Conservation (phyloP, 2,888 invertebrate species). For the Lottia gigantea region DNA sequence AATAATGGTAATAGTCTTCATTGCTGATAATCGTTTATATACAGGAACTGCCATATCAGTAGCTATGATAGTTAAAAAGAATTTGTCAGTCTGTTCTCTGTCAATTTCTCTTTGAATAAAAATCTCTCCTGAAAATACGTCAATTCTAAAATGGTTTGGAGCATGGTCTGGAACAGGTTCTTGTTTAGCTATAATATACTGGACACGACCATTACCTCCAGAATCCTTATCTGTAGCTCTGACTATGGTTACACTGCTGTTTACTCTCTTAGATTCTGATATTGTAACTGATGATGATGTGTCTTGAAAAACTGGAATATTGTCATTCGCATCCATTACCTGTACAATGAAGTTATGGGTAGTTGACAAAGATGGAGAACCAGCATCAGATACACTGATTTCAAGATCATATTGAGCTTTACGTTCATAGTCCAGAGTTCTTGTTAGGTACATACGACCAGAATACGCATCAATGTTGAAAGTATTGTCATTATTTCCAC, state of each 20-base stretch:
- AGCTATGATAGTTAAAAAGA: slow-evolving; percentile 88
- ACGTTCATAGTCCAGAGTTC: slow-evolving; percentile 89
- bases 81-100: slow-evolving; percentile 88
- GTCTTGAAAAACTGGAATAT: slow-evolving; percentile 89
- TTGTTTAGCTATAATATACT: slow-evolving; percentile 84
- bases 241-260: slow-evolving; percentile 83
- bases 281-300: slow-evolving; percentile 87
- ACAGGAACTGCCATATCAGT: slow-evolving; percentile 86
- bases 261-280: slow-evolving; percentile 85
- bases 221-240: slow-evolving; percentile 92
- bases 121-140: slow-evolving; percentile 84
- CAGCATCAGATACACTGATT: slow-evolving; percentile 81
- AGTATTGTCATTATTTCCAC: slow-evolving; percentile 76
- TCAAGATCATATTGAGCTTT: slow-evolving; percentile 85
- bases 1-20: slow-evolving; percentile 87
- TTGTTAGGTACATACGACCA: slow-evolving; percentile 90
- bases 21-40: slow-evolving; percentile 81
- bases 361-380: slow-evolving; percentile 76
- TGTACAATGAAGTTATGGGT: slow-evolving; percentile 80
- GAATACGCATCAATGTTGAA: slow-evolving; percentile 78
- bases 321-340: slow-evolving; percentile 93
- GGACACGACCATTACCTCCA: slow-evolving; percentile 83
- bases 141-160: slow-evolving; percentile 86
- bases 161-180: slow-evolving; percentile 74
- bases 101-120: slow-evolving; percentile 88